A percentile compares a stretch with the other conserved stretches of the same genome.
Evolutionary conservation across 2,113 vertebrate genomes (phyloP).

Genomic region (Naja naja): DNA sequence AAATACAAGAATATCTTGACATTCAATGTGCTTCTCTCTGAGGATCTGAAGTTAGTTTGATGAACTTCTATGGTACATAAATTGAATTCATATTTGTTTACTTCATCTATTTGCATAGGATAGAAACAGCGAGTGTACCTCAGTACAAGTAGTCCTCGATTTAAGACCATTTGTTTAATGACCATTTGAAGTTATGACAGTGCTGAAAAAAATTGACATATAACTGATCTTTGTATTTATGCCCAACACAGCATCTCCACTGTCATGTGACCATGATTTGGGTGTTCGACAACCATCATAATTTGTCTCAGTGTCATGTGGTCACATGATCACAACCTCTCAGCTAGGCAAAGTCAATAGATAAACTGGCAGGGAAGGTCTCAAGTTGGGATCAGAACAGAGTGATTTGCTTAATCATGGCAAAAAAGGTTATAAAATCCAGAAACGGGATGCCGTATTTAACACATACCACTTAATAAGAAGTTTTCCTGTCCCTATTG

Average conservation of each 20-base stretch:
- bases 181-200: background rate
- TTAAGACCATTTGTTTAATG: background rate
- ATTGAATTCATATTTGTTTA: background rate
- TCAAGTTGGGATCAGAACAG: background rate
- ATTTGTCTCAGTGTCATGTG: background rate
- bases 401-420: background rate
- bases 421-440: background rate
- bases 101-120: background rate
- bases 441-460: background rate
- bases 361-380: background rate
- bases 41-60: background rate
- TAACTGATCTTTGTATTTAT: background rate
- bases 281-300: background rate
- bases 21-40: background rate
- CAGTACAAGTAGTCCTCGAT: too few species aligned
- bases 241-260: background rate
- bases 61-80: background rate
- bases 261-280: background rate
- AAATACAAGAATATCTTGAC: background rate
- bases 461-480: background rate
- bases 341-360: background rate
- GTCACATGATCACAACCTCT: background rate
- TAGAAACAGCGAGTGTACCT: background rate
- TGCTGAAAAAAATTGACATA: background rate
- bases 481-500: background rate